Evolutionary conservation across 1,140 invertebrate species (phyloP).

Genomic region (Diabrotica virgifera): DNA sequence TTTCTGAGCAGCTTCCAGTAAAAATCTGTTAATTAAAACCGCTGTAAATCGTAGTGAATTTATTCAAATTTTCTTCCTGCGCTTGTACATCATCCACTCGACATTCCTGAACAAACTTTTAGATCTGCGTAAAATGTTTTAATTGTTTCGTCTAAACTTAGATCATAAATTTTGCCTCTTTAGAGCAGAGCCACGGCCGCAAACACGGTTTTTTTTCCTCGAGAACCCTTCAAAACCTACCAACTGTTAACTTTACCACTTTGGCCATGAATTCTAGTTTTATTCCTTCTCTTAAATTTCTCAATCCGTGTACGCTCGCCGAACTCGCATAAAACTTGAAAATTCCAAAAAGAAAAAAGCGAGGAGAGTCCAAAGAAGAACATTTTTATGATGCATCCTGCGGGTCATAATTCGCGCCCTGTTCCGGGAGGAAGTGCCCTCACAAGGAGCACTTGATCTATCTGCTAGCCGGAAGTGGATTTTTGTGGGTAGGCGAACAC

Average conservation of each 20-base stretch:
- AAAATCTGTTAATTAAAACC: too few species aligned
- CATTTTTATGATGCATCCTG: neutral
- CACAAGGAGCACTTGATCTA: constrained; percentile 25
- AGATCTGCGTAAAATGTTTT: neutral
- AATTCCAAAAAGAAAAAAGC: neutral
- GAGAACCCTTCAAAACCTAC: neutral
- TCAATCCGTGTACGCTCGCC: constrained; percentile 5
- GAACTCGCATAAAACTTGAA: neutral
- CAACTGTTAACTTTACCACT: constrained; percentile 2
- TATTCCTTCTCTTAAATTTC: neutral
- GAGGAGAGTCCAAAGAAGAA: too few species aligned
- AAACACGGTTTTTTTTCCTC: neutral
- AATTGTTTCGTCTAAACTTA: constrained; percentile 1
- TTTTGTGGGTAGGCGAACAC: constrained; percentile 26
- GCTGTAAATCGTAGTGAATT: too few species aligned
- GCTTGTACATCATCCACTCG: too few species aligned
- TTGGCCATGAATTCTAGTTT: neutral
- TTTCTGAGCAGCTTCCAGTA: too few species aligned
- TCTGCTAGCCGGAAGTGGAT: constrained; percentile 25
- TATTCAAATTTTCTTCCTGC: too few species aligned
- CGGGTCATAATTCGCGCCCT: neutral
- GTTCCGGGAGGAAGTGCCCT: constrained; percentile 25
- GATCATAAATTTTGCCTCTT: constrained; percentile 2
- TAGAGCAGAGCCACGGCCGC: neutral
- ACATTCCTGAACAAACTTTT: neutral